Conservation (phyloP, 1,140 invertebrate species). For the Drosophila azteca region DNA sequence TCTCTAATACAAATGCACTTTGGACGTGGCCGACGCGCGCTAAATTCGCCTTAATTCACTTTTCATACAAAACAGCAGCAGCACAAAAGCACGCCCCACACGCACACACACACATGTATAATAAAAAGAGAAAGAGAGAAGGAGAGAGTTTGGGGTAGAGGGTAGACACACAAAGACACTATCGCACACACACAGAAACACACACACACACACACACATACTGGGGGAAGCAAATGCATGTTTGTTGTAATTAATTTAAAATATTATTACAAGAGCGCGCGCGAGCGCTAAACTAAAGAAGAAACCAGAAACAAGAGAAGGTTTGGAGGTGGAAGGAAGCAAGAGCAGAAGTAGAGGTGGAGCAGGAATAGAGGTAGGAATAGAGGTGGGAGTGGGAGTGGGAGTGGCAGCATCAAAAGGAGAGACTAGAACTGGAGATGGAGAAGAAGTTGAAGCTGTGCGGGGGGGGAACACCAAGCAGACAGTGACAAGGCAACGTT, state of each 20-base stretch:
- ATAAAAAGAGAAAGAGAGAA: background rate
- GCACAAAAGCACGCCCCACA: slow-evolving; percentile 73
- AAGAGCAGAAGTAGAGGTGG: slow-evolving; percentile 4
- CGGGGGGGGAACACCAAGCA: slow-evolving; percentile 3
- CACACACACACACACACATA: slow-evolving; percentile 17
- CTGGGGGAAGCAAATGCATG: slow-evolving; percentile 46
- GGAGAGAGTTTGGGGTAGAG: slow-evolving; percentile 7
- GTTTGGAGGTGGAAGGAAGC: slow-evolving; percentile 28
- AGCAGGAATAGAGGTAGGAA: background rate
- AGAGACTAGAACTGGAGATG: background rate
- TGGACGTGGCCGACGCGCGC: slow-evolving; percentile 76
- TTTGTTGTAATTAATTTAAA: slow-evolving; percentile 83
- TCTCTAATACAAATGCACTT: slow-evolving; percentile 76
- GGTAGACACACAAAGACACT: slow-evolving; percentile 43
- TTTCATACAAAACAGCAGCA: slow-evolving; percentile 80
- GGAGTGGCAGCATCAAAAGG: slow-evolving; percentile 2
- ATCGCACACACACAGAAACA: slow-evolving; percentile 30
- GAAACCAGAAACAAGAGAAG: slow-evolving; percentile 52
- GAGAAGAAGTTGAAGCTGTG: no score
- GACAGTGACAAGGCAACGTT: slow-evolving; percentile 74
- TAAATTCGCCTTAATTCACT: slow-evolving; percentile 82
- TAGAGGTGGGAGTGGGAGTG: background rate
- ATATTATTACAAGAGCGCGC: slow-evolving; percentile 81
- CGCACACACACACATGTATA: slow-evolving; percentile 33
- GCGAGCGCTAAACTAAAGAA: slow-evolving; percentile 76